Evolutionary conservation across 2,113 vertebrate genomes (phyloP).

Genomic region (Gnathonemus echidnorhynchus): DNA sequence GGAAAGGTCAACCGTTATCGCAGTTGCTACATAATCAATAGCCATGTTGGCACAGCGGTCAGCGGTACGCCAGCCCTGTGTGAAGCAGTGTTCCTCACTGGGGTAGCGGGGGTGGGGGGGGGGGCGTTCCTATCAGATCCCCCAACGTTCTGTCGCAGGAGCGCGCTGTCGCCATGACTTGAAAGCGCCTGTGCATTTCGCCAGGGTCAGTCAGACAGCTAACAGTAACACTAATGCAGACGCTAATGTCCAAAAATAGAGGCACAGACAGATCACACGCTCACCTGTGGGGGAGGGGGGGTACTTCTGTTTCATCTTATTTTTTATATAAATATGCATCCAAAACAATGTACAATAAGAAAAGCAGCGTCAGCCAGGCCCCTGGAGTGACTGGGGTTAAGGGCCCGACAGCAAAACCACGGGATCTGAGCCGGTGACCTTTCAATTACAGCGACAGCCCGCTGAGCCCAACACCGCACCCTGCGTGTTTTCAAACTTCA

Average conservation of each 20-base stretch:
- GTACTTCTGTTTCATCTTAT: not conserved
- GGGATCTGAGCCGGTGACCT: not conserved
- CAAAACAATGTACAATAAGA: not conserved
- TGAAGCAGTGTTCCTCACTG: not conserved
- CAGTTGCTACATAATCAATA: not conserved
- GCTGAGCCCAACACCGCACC: not conserved
- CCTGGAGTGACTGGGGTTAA: not conserved
- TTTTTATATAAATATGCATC: not conserved
- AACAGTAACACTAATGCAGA: not conserved
- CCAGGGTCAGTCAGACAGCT: not conserved
- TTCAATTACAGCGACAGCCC: not conserved
- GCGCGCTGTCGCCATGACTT: not conserved
- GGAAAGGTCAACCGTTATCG: not conserved
- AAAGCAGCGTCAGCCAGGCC: not conserved
- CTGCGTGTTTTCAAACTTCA: not conserved
- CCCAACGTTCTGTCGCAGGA: not conserved
- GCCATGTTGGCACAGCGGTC: not conserved
- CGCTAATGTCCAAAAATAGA: not conserved
- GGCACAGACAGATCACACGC: not conserved
- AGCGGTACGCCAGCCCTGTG: not conserved
- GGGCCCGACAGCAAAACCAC: not conserved
- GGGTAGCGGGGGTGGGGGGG: not conserved
- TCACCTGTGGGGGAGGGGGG: not conserved
- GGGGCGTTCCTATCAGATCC: not conserved
- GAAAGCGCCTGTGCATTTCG: not conserved